Evolutionary conservation across 2,888 invertebrate species (phyloP).

Genomic region (Watsonalla binaria): DNA sequence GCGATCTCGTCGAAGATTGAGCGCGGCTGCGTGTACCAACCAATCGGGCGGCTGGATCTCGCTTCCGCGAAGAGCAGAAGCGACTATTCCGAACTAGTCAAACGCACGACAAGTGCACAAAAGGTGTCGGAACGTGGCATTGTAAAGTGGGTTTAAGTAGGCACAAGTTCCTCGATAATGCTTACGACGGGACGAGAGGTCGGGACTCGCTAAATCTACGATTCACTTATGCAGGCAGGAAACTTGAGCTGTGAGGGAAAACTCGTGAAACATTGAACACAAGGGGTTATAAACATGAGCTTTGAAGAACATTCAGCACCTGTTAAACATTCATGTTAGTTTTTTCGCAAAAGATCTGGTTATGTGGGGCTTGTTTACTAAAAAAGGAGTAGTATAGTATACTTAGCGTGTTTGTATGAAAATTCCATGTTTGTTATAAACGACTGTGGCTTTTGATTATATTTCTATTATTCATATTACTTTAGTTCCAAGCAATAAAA

Average conservation of each 20-base stretch:
- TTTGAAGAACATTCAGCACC: slow-evolving; percentile 29
- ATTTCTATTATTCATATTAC: too few species aligned
- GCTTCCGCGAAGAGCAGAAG: slow-evolving; percentile 58
- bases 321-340: slow-evolving; percentile 3
- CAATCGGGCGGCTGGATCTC: slow-evolving; percentile 54
- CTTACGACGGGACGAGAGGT: slow-evolving; percentile 31
- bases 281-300: slow-evolving; percentile 16
- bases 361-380: neutral
- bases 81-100: slow-evolving; percentile 52
- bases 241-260: slow-evolving; percentile 39
- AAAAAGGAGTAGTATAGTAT: too few species aligned
- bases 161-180: slow-evolving; percentile 39
- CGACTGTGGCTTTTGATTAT: too few species aligned
- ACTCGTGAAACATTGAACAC: slow-evolving; percentile 35
- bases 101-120: slow-evolving; percentile 62
- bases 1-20: slow-evolving; percentile 62
- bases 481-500: too few species aligned
- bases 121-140: slow-evolving; percentile 50
- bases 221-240: slow-evolving; percentile 51
- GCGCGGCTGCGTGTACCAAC: slow-evolving; percentile 45
- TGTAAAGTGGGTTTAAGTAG: slow-evolving; percentile 51
- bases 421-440: too few species aligned
- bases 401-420: too few species aligned
- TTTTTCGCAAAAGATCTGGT: neutral
- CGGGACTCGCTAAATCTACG: slow-evolving; percentile 39